Conservation (phyloP, 2,888 invertebrate species). For the Dynastes hyllus region DNA sequence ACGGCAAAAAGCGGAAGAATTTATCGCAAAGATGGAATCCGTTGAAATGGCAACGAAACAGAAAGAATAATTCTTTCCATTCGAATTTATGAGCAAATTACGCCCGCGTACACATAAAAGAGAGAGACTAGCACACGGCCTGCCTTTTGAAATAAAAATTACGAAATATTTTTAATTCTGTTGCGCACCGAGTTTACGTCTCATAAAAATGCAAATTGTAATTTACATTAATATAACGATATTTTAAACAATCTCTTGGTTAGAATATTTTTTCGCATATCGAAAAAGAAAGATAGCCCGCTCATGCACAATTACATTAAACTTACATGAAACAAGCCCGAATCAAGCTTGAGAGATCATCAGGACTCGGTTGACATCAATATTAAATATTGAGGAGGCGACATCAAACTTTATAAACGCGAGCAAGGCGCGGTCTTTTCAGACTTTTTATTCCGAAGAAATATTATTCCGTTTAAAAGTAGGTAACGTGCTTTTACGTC, state of each 20-base stretch:
- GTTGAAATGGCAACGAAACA: not conserved
- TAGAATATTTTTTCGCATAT: not conserved
- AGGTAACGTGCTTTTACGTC: constrained; percentile 16
- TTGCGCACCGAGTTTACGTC: constrained; percentile 16
- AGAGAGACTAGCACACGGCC: not conserved
- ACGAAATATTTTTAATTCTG: constrained; percentile 29
- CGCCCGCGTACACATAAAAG: constrained; percentile 13
- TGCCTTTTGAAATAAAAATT: constrained; percentile 2
- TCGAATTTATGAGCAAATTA: constrained; percentile 17
- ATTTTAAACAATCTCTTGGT: constrained; percentile 17
- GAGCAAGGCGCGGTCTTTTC: not conserved
- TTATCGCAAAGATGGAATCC: too few species aligned
- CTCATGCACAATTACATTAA: constrained; percentile 24
- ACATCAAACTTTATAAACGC: constrained; percentile 21
- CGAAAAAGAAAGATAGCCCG: not conserved
- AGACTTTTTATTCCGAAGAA: constrained; percentile 13
- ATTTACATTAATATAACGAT: constrained; percentile 46
- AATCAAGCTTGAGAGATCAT: constrained; percentile 11
- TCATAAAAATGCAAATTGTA: constrained; percentile 50
- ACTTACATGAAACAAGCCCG: constrained; percentile 9
- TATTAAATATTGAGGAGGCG: constrained; percentile 25
- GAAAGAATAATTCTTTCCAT: not conserved
- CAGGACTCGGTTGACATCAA: constrained; percentile 20
- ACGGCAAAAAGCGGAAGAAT: too few species aligned
- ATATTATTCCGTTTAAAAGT: constrained; percentile 33